Conservation (phyloP, 2,888 invertebrate genomes). For the Cantharis flavilabris region DNA sequence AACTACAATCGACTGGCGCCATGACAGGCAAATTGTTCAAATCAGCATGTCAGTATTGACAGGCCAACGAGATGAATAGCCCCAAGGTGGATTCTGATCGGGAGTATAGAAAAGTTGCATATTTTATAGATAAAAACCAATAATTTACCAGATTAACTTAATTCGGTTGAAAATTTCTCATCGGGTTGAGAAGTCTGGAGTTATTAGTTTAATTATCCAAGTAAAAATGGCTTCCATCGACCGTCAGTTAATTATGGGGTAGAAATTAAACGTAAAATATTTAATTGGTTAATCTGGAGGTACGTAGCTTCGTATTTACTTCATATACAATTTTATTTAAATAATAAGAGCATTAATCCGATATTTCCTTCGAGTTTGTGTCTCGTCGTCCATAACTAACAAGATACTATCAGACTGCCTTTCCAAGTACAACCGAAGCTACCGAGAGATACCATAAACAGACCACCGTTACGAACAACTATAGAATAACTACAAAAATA, state of each 20-base stretch:
- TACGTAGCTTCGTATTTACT: not conserved
- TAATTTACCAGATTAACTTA: not conserved
- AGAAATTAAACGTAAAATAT: not conserved
- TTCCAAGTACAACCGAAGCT: constrained; percentile 40
- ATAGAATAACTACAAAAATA: constrained; percentile 28
- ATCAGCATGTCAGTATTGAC: constrained; percentile 21
- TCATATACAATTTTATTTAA: constrained; percentile 39
- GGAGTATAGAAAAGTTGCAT: not conserved
- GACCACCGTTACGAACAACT: constrained; percentile 43
- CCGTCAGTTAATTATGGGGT: not conserved
- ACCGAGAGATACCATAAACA: constrained; percentile 36
- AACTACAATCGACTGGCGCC: constrained; percentile 5
- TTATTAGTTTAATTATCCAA: not conserved
- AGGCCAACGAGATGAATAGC: constrained; percentile 13
- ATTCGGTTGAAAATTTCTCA: not conserved
- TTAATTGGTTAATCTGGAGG: not conserved
- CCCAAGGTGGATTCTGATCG: constrained; percentile 8
- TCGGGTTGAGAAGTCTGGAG: not conserved
- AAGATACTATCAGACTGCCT: constrained; percentile 49
- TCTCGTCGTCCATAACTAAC: constrained; percentile 54
- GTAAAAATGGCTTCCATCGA: not conserved
- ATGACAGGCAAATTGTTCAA: constrained; percentile 14
- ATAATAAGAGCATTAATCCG: constrained; percentile 54
- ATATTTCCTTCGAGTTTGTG: constrained; percentile 49
- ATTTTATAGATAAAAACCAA: not conserved